phyloP scores from a whole-genome alignment of 2,888 invertebrate species.

The Mallateleia sp. region DNA sequence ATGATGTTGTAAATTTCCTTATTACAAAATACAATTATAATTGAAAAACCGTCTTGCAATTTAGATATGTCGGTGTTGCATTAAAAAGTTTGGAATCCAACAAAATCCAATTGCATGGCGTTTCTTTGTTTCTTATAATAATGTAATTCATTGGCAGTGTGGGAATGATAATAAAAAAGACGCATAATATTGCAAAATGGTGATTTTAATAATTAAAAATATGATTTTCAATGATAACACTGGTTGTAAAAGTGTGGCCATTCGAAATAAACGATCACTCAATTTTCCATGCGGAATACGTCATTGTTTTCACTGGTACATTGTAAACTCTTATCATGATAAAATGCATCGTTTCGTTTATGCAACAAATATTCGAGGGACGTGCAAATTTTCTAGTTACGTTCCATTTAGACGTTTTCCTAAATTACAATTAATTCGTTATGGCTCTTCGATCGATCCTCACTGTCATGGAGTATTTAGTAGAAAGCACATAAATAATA shows the following conservation, averaged over 20 bases:
- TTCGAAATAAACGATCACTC: slow-evolving; percentile 22
- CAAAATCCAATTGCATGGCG: neutral
- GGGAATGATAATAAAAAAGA: slow-evolving; percentile 62
- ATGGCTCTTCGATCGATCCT: slow-evolving; percentile 43
- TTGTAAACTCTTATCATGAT: neutral
- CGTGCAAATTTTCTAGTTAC: slow-evolving; percentile 11
- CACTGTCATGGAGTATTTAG: slow-evolving; percentile 61
- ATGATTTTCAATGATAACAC: slow-evolving; percentile 42
- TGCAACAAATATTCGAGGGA: slow-evolving; percentile 31
- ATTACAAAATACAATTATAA: neutral
- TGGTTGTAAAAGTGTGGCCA: slow-evolving; percentile 38
- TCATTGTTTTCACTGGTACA: neutral
- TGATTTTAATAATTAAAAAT: slow-evolving; percentile 77
- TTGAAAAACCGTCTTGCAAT: no score
- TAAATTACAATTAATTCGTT: slow-evolving; percentile 40
- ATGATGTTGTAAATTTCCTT: neutral
- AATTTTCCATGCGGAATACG: slow-evolving; percentile 32
- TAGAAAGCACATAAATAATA: slow-evolving; percentile 45
- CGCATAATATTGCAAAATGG: slow-evolving; percentile 54
- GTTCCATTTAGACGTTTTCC: slow-evolving; percentile 38
- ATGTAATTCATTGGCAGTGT: slow-evolving; percentile 58
- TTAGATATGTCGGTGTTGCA: no score
- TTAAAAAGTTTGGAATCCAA: no score
- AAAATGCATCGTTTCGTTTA: slow-evolving; percentile 46
- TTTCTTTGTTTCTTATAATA: slow-evolving; percentile 1